Conservation (phyloP, 2,113 vertebrate species). For the Esox niger region DNA sequence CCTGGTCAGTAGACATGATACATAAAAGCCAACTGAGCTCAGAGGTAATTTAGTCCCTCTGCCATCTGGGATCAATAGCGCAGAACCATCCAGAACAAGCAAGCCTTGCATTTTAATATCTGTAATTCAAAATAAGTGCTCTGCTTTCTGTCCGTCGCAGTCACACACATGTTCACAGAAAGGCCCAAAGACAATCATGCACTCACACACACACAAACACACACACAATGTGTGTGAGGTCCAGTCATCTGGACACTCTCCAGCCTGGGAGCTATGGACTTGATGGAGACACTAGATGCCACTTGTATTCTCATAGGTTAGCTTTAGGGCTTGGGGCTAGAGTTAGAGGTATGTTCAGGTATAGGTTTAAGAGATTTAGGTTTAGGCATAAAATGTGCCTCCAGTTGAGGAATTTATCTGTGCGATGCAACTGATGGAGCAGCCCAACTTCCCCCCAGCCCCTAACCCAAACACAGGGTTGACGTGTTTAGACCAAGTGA, state of each 20-base stretch:
- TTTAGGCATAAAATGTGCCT: constrained; percentile 58
- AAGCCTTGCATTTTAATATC: constrained; percentile 74
- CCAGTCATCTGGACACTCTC: constrained; percentile 29
- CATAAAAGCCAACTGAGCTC: constrained; percentile 58
- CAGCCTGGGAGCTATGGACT: neutral
- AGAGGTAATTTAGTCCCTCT: constrained; percentile 59
- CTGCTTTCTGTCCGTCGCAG: constrained; percentile 70
- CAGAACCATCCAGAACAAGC: constrained; percentile 65
- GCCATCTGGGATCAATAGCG: constrained; percentile 78
- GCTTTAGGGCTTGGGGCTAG: no score
- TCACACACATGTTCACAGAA: constrained; percentile 49
- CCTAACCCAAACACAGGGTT: constrained; percentile 71
- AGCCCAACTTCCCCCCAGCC: constrained; percentile 49
- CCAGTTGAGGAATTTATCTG: constrained; percentile 68
- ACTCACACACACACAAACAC: constrained; percentile 51
- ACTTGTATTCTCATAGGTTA: no score
- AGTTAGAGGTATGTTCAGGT: constrained; percentile 16
- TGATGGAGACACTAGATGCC: no score
- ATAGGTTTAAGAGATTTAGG: constrained; percentile 41
- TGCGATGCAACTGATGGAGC: constrained; percentile 62
- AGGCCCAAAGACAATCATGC: neutral
- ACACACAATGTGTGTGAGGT: no score
- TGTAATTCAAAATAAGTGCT: constrained; percentile 76
- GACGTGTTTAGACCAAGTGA: constrained; percentile 74
- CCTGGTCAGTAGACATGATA: constrained; percentile 57